phyloP scores from a whole-genome alignment of 2,797 vertebrate species.

The Sebastes hubbsi region DNA sequence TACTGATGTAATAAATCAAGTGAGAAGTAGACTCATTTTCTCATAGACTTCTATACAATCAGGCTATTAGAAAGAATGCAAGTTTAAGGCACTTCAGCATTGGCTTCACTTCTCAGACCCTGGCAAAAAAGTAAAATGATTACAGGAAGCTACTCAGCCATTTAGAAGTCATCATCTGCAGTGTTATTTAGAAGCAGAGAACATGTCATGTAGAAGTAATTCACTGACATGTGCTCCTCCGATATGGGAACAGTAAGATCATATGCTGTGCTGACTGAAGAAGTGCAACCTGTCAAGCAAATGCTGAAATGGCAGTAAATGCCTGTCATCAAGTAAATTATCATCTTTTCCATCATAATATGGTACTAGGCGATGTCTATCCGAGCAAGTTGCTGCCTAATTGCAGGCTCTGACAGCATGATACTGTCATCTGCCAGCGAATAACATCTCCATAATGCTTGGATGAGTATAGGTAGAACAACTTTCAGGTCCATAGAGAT shows the following conservation, averaged over 20 bases:
- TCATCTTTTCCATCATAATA: not conserved
- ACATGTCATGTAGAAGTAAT: not conserved
- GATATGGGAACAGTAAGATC: not conserved
- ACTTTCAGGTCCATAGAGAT: not conserved
- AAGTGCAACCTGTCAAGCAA: not conserved
- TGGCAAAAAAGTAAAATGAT: not conserved
- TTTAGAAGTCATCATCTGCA: not conserved
- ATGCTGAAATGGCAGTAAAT: not conserved
- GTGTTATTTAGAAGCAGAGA: not conserved
- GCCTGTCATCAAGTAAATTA: not conserved
- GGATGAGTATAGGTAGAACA: not conserved
- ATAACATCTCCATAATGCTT: not conserved
- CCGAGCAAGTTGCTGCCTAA: constrained; percentile 2
- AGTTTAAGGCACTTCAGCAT: too few relatives aligned
- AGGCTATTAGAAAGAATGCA: too few relatives aligned
- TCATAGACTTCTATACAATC: too few relatives aligned
- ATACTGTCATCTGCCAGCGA: not conserved
- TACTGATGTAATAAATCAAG: too few relatives aligned
- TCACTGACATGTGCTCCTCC: not conserved
- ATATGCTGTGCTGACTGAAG: not conserved
- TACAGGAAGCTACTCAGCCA: not conserved
- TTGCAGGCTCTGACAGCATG: not conserved
- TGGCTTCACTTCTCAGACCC: too few relatives aligned
- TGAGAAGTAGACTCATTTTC: too few relatives aligned
- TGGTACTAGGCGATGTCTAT: not conserved